phyloP scores from a whole-genome alignment of 2,113 vertebrate species.

The Tragelaphus imberbis region DNA sequence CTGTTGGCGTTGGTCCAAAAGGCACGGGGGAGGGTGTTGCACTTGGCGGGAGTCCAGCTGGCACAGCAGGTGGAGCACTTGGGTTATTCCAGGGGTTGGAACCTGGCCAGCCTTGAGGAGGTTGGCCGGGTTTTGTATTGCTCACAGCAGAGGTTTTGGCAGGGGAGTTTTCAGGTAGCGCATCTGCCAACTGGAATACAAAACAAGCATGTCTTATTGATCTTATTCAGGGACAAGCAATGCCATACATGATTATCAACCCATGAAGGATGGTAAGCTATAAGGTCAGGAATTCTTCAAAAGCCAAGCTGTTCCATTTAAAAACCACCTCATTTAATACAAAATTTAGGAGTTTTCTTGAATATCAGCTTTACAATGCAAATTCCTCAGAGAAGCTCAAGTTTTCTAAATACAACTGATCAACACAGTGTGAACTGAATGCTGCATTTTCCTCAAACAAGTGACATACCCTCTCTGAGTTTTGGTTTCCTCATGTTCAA shows the following conservation, averaged over 20 bases:
- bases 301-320: background rate
- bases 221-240: background rate
- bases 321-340: slow-evolving; percentile 10
- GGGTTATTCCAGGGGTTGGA: slow-evolving; percentile 81
- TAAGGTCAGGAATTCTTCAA: background rate
- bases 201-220: background rate
- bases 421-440: background rate
- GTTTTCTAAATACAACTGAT: background rate
- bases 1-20: slow-evolving; percentile 82
- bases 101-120: slow-evolving; percentile 79
- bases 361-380: background rate
- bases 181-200: slow-evolving; percentile 84
- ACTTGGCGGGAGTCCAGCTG: slow-evolving; percentile 78
- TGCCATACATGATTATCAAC: background rate
- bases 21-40: slow-evolving; percentile 79
- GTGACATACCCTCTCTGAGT: background rate
- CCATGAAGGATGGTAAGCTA: background rate
- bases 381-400: background rate
- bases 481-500: background rate
- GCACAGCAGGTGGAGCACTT: slow-evolving; percentile 78
- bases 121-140: slow-evolving; percentile 77
- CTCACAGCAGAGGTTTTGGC: slow-evolving; percentile 83
- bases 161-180: slow-evolving; percentile 81
- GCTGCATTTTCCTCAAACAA: background rate
- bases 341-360: background rate